Evolutionary conservation across 1,140 invertebrate genomes (phyloP).

Genomic region (Pseudobourletiella spinata): DNA sequence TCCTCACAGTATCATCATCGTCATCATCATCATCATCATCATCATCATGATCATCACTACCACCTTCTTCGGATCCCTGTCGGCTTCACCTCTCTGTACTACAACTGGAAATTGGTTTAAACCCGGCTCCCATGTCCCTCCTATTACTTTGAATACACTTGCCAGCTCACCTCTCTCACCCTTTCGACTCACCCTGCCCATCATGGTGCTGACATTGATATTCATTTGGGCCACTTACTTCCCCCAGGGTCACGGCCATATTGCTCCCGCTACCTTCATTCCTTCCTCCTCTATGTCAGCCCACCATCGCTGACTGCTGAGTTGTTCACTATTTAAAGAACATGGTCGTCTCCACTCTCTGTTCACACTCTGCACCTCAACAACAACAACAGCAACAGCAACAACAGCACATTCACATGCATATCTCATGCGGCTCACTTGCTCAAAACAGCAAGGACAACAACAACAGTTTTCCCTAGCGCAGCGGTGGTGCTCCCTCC

Average conservation of each 20-base stretch:
- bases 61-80: neutral
- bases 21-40: neutral
- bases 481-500: no score
- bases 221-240: neutral
- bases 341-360: no score
- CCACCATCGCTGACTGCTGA: no score
- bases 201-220: constrained; percentile 9
- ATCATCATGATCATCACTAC: neutral
- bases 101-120: constrained; percentile 21
- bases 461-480: no score
- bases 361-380: no score
- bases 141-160: no score
- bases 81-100: constrained; percentile 24
- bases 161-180: constrained; percentile 18
- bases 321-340: no score
- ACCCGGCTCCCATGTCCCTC: neutral
- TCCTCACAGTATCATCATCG: neutral
- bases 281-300: neutral
- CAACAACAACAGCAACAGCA: no score
- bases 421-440: no score
- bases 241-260: neutral
- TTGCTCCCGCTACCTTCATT: neutral
- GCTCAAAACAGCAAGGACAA: no score
- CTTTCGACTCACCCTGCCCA: constrained; percentile 3
- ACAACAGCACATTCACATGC: no score